Evolutionary conservation across 2,113 vertebrate species (phyloP).

Genomic region (Larimichthys crocea): DNA sequence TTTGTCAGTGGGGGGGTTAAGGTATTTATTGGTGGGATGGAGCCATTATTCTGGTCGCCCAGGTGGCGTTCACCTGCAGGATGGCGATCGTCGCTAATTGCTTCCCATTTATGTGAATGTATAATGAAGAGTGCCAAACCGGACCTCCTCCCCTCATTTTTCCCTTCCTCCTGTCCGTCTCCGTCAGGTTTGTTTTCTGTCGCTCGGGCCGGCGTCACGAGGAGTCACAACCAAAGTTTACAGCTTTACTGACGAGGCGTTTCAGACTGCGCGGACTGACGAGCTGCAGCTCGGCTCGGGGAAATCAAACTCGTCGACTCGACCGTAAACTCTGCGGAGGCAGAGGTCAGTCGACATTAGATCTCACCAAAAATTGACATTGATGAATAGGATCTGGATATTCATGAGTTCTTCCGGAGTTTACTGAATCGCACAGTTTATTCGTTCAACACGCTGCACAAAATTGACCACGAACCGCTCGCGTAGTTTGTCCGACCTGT

Average conservation of each 20-base stretch:
- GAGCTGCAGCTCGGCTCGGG: neutral
- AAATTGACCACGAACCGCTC: too few species aligned
- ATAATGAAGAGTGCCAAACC: conserved; percentile 55
- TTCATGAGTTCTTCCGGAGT: neutral
- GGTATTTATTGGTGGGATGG: conserved; percentile 62
- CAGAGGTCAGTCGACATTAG: too few species aligned
- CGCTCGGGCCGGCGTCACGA: conserved; percentile 77
- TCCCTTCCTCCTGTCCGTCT: conserved; percentile 81
- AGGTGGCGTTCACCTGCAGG: conserved; percentile 66
- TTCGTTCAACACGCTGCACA: too few species aligned
- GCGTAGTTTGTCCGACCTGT: too few species aligned
- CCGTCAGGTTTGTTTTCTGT: conserved; percentile 52
- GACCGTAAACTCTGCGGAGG: too few species aligned
- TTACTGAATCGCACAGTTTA: too few species aligned
- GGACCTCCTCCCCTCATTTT: conserved; percentile 16
- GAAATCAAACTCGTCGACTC: neutral
- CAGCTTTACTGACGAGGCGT: conserved; percentile 42
- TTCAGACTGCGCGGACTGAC: neutral
- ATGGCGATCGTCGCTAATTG: conserved; percentile 83
- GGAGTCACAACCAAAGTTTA: conserved; percentile 68
- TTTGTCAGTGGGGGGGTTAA: conserved; percentile 23
- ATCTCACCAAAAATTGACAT: too few species aligned
- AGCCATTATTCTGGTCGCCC: conserved; percentile 26
- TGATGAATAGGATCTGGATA: neutral
- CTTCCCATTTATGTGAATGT: conserved; percentile 71